These are phyloP conservation scores for Hoplodrina ambigua DNA, from an alignment of 2,888 invertebrate species.

Conservation along the genomic window DNA sequence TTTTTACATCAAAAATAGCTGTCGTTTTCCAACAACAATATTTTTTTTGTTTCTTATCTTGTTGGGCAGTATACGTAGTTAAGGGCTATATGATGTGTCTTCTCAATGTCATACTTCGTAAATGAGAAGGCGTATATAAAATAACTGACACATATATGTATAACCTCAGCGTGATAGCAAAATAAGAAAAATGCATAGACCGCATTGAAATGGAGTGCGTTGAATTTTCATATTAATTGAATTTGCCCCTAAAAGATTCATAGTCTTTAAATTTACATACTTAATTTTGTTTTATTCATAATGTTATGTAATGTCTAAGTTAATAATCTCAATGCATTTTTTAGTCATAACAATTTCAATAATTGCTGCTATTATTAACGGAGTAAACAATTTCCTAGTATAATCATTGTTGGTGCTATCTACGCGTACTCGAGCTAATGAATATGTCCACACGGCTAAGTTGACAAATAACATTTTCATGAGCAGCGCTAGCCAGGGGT, in stretches of 20 bases:
- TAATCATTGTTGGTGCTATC: constrained; percentile 61
- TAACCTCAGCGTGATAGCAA: too few species aligned
- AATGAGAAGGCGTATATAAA: too few species aligned
- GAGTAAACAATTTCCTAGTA: constrained; percentile 56
- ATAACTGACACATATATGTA: too few species aligned
- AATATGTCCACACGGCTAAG: constrained; percentile 65
- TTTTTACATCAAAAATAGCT: too few species aligned
- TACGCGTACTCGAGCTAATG: constrained; percentile 66
- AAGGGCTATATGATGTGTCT: too few species aligned
- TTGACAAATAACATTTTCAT: constrained; percentile 68
- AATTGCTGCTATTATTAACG: constrained; percentile 45
- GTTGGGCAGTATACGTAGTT: too few species aligned
- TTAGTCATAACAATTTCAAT: constrained; percentile 5
- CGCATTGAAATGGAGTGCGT: not conserved
- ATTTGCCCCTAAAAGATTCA: too few species aligned
- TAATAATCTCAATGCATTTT: constrained; percentile 8
- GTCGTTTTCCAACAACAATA: too few species aligned
- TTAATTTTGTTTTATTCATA: not conserved
- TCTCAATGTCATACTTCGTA: too few species aligned
- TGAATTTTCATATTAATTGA: not conserved
- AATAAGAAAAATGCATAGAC: not conserved
- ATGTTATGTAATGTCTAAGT: not conserved
- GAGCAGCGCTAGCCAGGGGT: constrained; percentile 63
- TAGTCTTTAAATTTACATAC: not conserved
- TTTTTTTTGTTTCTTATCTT: too few species aligned